phyloP scores from a whole-genome alignment of 1,140 invertebrate species.

The Micrasema longulum region DNA sequence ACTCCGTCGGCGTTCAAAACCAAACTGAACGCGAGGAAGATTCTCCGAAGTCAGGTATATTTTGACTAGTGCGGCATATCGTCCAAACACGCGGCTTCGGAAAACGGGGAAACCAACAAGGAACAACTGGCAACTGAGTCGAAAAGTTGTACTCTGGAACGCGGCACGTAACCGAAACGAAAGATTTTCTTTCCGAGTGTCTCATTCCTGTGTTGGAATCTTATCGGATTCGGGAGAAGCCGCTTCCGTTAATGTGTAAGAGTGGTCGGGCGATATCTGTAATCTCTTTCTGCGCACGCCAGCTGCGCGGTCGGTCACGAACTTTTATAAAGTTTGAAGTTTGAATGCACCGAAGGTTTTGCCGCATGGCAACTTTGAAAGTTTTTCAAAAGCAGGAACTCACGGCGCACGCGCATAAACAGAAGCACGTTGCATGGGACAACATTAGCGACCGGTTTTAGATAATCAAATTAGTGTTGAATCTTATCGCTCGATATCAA shows the following conservation, averaged over 20 bases:
- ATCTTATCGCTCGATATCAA: too few relatives aligned
- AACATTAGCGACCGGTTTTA: too few relatives aligned
- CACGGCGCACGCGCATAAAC: constrained; percentile 14
- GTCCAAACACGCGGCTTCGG: not conserved
- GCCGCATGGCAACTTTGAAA: constrained; percentile 26
- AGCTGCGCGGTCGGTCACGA: constrained; percentile 10
- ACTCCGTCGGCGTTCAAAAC: constrained; percentile 13
- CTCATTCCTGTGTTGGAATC: not conserved
- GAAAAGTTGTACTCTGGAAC: not conserved
- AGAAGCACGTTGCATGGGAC: too few relatives aligned
- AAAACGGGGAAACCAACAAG: not conserved
- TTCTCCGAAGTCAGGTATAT: constrained; percentile 42
- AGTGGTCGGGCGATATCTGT: not conserved
- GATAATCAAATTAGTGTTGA: too few relatives aligned
- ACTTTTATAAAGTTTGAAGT: constrained; percentile 28
- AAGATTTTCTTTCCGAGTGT: not conserved
- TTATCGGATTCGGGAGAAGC: not conserved
- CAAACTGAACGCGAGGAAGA: constrained; percentile 28
- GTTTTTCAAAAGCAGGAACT: constrained; percentile 16
- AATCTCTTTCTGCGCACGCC: constrained; percentile 11
- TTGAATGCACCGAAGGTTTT: constrained; percentile 30
- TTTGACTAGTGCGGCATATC: constrained; percentile 21
- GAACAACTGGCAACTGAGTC: not conserved
- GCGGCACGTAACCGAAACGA: not conserved
- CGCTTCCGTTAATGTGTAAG: not conserved